These are phyloP conservation scores for Drosophila putrida DNA, from an alignment of 2,888 invertebrate genomes.

Conservation along the genomic window DNA sequence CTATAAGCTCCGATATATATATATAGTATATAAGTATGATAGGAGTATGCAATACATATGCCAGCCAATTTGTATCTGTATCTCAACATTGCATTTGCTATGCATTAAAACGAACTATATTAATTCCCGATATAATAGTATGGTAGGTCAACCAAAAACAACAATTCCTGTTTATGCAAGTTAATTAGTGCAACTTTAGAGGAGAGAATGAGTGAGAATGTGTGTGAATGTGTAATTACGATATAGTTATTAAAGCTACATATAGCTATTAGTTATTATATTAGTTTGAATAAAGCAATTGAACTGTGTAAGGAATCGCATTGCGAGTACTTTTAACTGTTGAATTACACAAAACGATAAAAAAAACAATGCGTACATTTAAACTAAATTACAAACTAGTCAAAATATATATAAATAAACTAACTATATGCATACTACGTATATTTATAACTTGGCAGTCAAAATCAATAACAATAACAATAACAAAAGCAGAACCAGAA, in stretches of 20 bases:
- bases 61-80: slow-evolving; percentile 59
- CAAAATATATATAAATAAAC: slow-evolving; percentile 39
- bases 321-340: slow-evolving; percentile 65
- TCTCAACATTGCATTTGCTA: slow-evolving; percentile 40
- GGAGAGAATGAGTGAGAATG: slow-evolving; percentile 13
- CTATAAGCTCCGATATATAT: slow-evolving; percentile 1
- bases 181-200: slow-evolving; percentile 63
- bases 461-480: slow-evolving; percentile 45
- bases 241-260: slow-evolving; percentile 26
- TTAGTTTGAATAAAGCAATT: slow-evolving; percentile 68
- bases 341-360: slow-evolving; percentile 32
- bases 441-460: slow-evolving; percentile 35
- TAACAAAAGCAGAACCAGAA: slow-evolving; percentile 11
- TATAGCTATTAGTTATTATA: slow-evolving; percentile 40
- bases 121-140: slow-evolving; percentile 52
- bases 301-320: slow-evolving; percentile 56
- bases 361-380: slow-evolving; percentile 13
- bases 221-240: slow-evolving; percentile 24
- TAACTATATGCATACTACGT: slow-evolving; percentile 10
- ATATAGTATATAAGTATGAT: background rate
- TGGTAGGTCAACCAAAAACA: slow-evolving; percentile 54
- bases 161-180: slow-evolving; percentile 71
- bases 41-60: slow-evolving; percentile 34
- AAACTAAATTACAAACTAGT: slow-evolving; percentile 50
- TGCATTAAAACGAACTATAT: slow-evolving; percentile 40